Evolutionary conservation across 64 coral and sea anemone species (phyloP).

Genomic region (Montipora sp.): DNA sequence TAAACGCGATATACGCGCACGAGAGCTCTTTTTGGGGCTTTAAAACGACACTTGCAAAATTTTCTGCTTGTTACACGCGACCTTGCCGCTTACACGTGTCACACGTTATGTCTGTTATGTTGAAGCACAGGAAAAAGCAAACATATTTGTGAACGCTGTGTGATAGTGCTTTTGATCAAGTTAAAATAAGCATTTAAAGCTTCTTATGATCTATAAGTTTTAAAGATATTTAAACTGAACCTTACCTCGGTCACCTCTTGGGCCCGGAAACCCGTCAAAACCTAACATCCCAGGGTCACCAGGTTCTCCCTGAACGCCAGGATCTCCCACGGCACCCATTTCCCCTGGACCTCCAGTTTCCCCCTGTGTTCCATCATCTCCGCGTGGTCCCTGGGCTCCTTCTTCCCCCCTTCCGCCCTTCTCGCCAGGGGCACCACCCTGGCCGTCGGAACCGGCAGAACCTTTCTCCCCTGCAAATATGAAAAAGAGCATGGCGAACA

Average conservation of each 20-base stretch:
- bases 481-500: background rate
- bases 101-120: no score
- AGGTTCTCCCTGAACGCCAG: constrained; percentile 46
- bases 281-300: background rate
- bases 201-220: background rate
- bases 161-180: no score
- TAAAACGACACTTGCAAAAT: no score
- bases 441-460: background rate
- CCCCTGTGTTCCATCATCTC: constrained; percentile 39
- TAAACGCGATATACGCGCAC: no score
- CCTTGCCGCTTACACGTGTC: no score
- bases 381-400: constrained; percentile 28
- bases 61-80: no score
- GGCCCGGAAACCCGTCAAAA: constrained; percentile 22
- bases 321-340: constrained; percentile 57
- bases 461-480: background rate
- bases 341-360: constrained; percentile 52
- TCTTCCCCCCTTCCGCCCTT: background rate
- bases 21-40: no score
- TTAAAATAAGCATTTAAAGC: background rate
- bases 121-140: no score
- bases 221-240: background rate
- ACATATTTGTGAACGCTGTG: no score
- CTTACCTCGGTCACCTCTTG: background rate
- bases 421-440: constrained; percentile 5